phyloP scores from a whole-genome alignment of 2,113 vertebrate species.

The Lophius piscatorius region DNA sequence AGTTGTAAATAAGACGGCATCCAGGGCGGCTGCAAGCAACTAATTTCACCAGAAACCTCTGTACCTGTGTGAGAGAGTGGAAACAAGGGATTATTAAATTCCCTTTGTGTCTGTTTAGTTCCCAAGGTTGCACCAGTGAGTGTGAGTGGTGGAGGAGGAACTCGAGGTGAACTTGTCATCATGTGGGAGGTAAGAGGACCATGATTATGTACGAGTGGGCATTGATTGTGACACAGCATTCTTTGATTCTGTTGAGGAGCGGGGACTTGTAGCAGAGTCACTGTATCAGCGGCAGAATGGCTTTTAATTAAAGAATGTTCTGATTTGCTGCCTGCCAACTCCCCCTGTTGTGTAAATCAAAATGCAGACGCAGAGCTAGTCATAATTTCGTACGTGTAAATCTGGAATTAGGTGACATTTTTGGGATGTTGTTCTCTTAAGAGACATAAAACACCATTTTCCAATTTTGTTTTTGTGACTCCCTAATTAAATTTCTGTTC shows the following conservation, averaged over 20 bases:
- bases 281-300: conserved; percentile 29
- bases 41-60: conserved; percentile 7
- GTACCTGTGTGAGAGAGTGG: conserved; percentile 15
- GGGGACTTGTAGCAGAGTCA: conserved; percentile 48
- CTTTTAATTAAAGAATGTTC: conserved; percentile 72
- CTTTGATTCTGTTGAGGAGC: conserved; percentile 39
- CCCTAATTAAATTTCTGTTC: conserved; percentile 27
- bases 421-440: conserved; percentile 19
- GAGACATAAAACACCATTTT: conserved; percentile 22
- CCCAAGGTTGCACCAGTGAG: conserved; percentile 83
- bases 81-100: conserved; percentile 20
- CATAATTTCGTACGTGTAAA: conserved; percentile 45
- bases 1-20: conserved; percentile 34
- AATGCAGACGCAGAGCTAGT: conserved; percentile 36
- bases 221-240: conserved; percentile 31
- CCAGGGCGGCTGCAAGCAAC: conserved; percentile 4
- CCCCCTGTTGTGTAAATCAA: conserved; percentile 61
- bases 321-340: conserved; percentile 64
- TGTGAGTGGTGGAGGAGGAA: conserved; percentile 86
- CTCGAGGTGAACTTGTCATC: conserved; percentile 87
- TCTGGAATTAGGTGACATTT: conserved; percentile 34
- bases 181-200: conserved; percentile 87
- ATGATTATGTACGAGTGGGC: conserved; percentile 35
- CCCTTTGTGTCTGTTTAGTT: conserved; percentile 73
- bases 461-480: conserved; percentile 6